Percentiles rank a stretch among this genome's conserved stretches.
phyloP scores from a whole-genome alignment of 2,888 invertebrate genomes.

The Drosophila leonis region DNA sequence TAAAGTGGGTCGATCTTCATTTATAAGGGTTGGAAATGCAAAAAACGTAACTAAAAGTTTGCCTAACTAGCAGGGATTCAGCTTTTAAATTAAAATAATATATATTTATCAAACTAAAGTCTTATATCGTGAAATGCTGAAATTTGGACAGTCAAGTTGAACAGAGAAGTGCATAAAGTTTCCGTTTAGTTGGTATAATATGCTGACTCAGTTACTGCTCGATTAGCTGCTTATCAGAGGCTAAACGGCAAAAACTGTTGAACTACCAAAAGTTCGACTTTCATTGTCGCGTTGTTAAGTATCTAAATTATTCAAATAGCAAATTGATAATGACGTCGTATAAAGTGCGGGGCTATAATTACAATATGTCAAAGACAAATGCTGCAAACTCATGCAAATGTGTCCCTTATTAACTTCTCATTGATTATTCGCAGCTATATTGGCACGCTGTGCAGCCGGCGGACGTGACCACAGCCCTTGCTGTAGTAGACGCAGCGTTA shows the following conservation, averaged over 20 bases:
- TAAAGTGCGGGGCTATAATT: conserved; percentile 33
- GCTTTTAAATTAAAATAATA: too few relatives aligned
- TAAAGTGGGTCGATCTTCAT: too few relatives aligned
- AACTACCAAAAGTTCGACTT: neutral
- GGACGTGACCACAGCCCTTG: conserved; percentile 90
- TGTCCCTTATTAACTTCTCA: conserved; percentile 44
- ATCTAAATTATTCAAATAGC: conserved; percentile 24
- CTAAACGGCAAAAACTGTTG: conserved; percentile 1
- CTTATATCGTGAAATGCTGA: too few relatives aligned
- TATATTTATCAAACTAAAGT: too few relatives aligned
- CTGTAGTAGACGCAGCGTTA: conserved; percentile 91
- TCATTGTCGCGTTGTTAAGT: neutral
- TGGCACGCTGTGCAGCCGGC: conserved; percentile 87
- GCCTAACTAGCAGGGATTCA: too few relatives aligned
- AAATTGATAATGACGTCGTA: conserved; percentile 55
- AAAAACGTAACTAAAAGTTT: too few relatives aligned
- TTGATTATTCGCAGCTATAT: conserved; percentile 74
- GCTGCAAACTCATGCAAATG: conserved; percentile 32
- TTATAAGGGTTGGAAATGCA: too few relatives aligned
- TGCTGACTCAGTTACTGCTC: neutral
- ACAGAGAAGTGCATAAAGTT: neutral
- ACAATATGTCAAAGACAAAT: neutral
- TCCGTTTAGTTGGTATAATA: neutral
- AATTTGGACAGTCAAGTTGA: too few relatives aligned
- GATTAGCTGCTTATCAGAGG: neutral